Percentiles rank a stretch among this genome's conserved stretches.
Conservation (phyloP, 1,140 invertebrate genomes). For the Parapsyche elsis region DNA sequence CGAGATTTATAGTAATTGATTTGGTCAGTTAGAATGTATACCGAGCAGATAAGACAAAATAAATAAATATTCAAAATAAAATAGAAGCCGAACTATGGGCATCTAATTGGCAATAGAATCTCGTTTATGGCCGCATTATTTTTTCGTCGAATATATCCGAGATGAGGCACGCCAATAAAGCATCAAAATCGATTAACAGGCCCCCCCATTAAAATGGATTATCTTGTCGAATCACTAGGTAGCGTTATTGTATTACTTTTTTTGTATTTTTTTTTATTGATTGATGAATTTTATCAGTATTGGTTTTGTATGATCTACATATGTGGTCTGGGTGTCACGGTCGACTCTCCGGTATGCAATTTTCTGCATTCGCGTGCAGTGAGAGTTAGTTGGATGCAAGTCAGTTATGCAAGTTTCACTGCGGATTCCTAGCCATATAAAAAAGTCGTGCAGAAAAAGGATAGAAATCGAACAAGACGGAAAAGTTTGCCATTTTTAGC, state of each 20-base stretch:
- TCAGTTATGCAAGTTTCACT: constrained; percentile 30
- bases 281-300: too few relatives aligned
- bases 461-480: constrained; percentile 6
- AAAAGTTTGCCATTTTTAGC: neutral
- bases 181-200: neutral
- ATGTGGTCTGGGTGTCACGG: neutral
- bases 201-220: too few relatives aligned
- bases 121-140: constrained; percentile 4
- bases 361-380: constrained; percentile 24
- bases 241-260: too few relatives aligned
- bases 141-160: neutral
- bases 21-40: neutral
- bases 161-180: neutral
- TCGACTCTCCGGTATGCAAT: neutral
- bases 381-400: constrained; percentile 6
- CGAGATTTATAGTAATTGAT: constrained; percentile 17
- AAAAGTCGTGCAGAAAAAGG: neutral
- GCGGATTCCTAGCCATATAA: neutral
- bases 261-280: too few relatives aligned
- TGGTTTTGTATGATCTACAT: too few relatives aligned
- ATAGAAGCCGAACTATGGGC: neutral
- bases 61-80: neutral
- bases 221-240: too few relatives aligned
- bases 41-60: neutral
- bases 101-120: constrained; percentile 6